Evolutionary conservation across 1,140 invertebrate genomes (phyloP), one percentile per base, ranked within the genome.

Genomic region (Gonatopus flavifemur): DNA sequence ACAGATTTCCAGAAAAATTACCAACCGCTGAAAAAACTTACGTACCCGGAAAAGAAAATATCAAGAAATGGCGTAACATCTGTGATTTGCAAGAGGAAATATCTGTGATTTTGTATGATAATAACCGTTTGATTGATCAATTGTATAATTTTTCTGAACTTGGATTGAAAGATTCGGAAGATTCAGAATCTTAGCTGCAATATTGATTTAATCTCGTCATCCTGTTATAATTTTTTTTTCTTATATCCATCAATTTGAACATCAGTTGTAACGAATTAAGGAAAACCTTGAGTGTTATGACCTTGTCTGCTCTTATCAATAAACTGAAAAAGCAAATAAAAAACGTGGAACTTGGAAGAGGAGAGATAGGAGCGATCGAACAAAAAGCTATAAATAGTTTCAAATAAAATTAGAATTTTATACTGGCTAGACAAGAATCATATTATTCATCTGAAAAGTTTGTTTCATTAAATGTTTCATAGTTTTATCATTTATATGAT

Each of bases 21-120:
- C 63, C 59, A 13, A 62, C 58, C 0, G 25, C 51, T 1, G 51
- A 68, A 2, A 68, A 66, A 21, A 64, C 65, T 12, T 67, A 64
- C 30, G 41, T 54, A 13, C 58, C 63, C 10, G 61, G 55, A 3
- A 58, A 73, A 50, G 64, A 72, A 43, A 45, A 62, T 66, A 54
- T 67, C n/a, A 60, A 72, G 46, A 65, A 66, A 54, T 69, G 74
- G 55, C 73, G 72, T 45, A 74, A 80, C 22, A 75, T 82, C 32
- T 70, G 69, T 32, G 66, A 67, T 13, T 52, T 67, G 15, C 77
- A 82, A 45, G 76, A 81, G 52, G 69, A 79, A 49, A 77, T 81
- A n/a, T 52, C 60, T 35, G 44, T 61, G 25, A 67, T 77, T 42
- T 24, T 81, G 1, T 65, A 71, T 31, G 77, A 76, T 42, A 82